Evolutionary conservation across 2,888 invertebrate genomes (phyloP), one percentile per base, ranked within the genome.

Genomic region (Machimus rusticus): DNA sequence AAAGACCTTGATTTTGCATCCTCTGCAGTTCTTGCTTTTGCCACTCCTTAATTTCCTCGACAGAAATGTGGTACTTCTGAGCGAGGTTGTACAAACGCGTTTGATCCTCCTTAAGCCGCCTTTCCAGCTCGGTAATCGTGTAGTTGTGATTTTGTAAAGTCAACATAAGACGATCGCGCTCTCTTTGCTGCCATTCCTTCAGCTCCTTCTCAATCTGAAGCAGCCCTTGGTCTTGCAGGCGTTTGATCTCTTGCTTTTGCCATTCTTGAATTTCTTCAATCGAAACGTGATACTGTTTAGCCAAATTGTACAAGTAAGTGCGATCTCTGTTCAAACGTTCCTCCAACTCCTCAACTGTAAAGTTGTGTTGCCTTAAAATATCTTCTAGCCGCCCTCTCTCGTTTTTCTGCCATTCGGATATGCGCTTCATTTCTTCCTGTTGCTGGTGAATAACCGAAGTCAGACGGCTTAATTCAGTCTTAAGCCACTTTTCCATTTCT

Each of bases 11-110:
- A 51, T 90, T 89, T 43, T 91, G 91, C 74, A 92, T 88, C 1
- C 92, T 90, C 14, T 91, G 90, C 79, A 92, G 55, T 81, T 92
- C 92, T 37, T 90, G 89, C 5, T 90, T 90, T 84, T 92, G 92
- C 92, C 92, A 92, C 34, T 91, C 91, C 87, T 92, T 92, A 9
- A 92, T 89, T 66, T 92, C 92, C n/a, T 92, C 92, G 46, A 92
- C 90, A 66, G 90, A 91, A 2, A 92, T 90, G 19, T 92, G 91
- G 82, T 92, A 92, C 76, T 92, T 90, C 2, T 89, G 89, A 0
- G 92, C 92, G 86, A 92, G 89, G 9, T 91, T 89, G 86, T 91
- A 91, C 2, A 92, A 79, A 0, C 90, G 90, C 0, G 90, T 90
- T 14, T 91, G 92, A 89, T 92, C 92, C 39, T 90, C 91, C 5